A percentile compares a stretch with the other conserved stretches of the same genome.
Evolutionary conservation across 1,140 invertebrate genomes (phyloP).

Genomic region (Drosophila fuyamai): DNA sequence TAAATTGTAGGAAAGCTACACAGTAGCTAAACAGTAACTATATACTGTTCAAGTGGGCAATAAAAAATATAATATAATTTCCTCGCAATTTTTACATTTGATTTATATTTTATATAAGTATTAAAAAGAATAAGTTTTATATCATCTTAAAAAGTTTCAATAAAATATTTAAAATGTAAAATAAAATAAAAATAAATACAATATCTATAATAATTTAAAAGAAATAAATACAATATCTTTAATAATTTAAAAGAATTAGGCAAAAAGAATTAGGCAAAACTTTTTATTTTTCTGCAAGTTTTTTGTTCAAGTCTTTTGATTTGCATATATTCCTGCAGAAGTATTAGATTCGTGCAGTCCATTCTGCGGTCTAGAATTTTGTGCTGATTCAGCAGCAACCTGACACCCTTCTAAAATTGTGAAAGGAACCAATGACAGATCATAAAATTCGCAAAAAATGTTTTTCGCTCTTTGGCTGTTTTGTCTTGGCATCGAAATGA

Average conservation of each 20-base stretch:
- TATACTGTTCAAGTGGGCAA: not conserved
- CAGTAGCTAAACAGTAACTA: no score
- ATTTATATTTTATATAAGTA: no score
- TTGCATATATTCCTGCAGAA: not conserved
- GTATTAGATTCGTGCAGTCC: not conserved
- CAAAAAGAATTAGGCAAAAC: no score
- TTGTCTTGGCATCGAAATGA: not conserved
- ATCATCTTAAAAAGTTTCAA: no score
- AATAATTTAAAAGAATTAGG: not conserved
- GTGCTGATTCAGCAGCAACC: constrained; percentile 4
- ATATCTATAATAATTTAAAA: no score
- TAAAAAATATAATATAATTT: not conserved
- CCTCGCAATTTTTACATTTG: no score
- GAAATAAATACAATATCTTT: no score
- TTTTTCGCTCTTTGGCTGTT: not conserved
- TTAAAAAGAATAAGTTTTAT: no score
- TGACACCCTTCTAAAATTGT: constrained; percentile 12
- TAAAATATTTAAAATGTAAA: no score
- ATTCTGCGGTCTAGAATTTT: not conserved
- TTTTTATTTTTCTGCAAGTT: not conserved
- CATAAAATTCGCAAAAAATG: constrained; percentile 11
- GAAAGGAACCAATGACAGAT: constrained; percentile 18
- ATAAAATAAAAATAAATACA: no score
- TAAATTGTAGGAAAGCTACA: not conserved
- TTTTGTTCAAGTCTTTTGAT: constrained; percentile 1